phyloP scores from a whole-genome alignment of 2,888 invertebrate species.

The Synanthedon formicaeformis region DNA sequence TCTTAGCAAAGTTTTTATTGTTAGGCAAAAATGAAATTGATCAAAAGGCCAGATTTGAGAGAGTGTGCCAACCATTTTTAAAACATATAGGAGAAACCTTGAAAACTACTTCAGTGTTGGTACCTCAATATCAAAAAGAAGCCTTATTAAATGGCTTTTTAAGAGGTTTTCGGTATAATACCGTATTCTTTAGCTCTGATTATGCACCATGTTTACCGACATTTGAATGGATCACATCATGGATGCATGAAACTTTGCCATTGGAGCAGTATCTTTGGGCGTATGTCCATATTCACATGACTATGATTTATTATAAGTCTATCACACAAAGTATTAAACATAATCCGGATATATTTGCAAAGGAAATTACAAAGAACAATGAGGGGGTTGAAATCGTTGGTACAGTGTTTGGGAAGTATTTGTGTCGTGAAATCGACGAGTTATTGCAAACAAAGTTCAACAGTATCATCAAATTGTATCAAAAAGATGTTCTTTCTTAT shows the following conservation, averaged over 20 bases:
- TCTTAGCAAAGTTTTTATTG: conserved; percentile 31
- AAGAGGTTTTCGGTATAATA: conserved; percentile 22
- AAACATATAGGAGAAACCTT: conserved; percentile 16
- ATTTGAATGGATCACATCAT: conserved; percentile 22
- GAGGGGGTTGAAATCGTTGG: conserved; percentile 29
- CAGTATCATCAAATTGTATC: conserved; percentile 29
- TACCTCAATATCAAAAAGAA: conserved; percentile 2
- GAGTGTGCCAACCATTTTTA: conserved; percentile 22
- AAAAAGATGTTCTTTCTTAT: conserved; percentile 14
- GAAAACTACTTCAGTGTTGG: neutral
- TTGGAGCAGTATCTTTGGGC: conserved; percentile 23
- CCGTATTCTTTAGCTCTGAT: conserved; percentile 23
- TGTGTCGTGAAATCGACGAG: conserved; percentile 24
- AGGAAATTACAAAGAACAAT: conserved; percentile 11
- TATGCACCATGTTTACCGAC: conserved; percentile 27
- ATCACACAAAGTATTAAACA: conserved; percentile 23
- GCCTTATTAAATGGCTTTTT: conserved; percentile 19
- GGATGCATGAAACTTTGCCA: conserved; percentile 24
- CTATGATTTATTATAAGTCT: conserved; percentile 35
- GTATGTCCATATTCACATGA: conserved; percentile 28
- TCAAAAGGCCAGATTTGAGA: conserved; percentile 18
- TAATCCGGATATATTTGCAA: conserved; percentile 22
- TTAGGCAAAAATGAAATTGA: conserved; percentile 19
- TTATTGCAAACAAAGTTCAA: conserved; percentile 25
- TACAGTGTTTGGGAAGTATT: conserved; percentile 25